phyloP scores from a whole-genome alignment of 2,113 vertebrate species.

The Podilymbus podiceps region DNA sequence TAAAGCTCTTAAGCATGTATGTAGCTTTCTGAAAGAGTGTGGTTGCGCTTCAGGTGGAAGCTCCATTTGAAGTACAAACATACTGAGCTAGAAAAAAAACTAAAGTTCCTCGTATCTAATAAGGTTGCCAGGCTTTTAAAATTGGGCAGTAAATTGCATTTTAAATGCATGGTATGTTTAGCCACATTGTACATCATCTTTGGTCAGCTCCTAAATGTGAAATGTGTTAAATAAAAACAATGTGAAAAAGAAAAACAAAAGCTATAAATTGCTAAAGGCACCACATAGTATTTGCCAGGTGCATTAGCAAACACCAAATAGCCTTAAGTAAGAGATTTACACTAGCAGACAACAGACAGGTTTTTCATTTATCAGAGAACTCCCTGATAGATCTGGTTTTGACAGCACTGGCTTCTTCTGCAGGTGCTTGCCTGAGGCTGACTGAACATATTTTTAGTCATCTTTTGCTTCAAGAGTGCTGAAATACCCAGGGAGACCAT shows the following conservation, averaged over 20 bases:
- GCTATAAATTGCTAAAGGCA: background rate
- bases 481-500: background rate
- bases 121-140: background rate
- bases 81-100: background rate
- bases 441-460: background rate
- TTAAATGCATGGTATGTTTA: background rate
- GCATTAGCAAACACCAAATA: background rate
- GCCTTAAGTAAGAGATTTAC: constrained; percentile 1
- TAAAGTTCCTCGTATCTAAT: background rate
- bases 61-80: background rate
- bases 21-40: background rate
- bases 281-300: background rate
- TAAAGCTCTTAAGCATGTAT: background rate
- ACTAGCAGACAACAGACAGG: background rate
- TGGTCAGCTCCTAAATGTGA: background rate
- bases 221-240: background rate
- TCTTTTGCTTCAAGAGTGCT: background rate
- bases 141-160: background rate
- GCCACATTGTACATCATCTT: background rate
- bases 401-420: constrained; percentile 7
- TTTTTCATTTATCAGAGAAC: background rate
- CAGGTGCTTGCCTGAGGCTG: constrained; percentile 43
- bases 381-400: background rate
- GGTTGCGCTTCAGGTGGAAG: background rate
- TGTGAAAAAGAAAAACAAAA: too few species aligned